Base-by-base conservation (phyloP, 2,113 vertebrate species). In the Pachyramphus minor region DNA sequence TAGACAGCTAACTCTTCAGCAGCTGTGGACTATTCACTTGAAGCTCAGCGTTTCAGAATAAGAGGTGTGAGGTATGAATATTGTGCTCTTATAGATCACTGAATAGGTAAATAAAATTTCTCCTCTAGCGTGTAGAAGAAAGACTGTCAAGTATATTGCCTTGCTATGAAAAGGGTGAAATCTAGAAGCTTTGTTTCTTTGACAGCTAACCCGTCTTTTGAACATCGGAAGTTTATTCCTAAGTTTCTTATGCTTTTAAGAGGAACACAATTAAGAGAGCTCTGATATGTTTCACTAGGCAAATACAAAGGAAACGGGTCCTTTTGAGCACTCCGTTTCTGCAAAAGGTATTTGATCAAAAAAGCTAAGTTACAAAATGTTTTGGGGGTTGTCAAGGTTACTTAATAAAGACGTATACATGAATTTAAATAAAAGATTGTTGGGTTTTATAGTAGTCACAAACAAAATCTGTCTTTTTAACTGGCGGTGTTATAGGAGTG, bases 271-370 rank as follows among this genome's bases (percentile, higher is more conserved):
- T 97, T 98, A 97, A 87, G 92, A 94, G 71, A 64, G 50, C 59
- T 82, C 45, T 97, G 96, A 97, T 97, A 97, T 96, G 95, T 98
- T 98, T 91, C 97, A 86, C 79, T 84, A 62, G 79, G 68, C 88
- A 97, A 93, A 95, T 93, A 97, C 85, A 95, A 53, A 96, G 78
- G 84, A 83, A 92, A 95, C 0, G 18, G 39, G 71, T 91, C 47
- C 69, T 95, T 95, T 73, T 95, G 78, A 97, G 82, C 33, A 66
- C 62, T 90, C 55, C 83, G 7, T 94, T 95, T 68, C 56, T 86
- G 28, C 86, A 81, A 91, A 91, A 91, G 45, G 35, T 93, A 90
- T 78, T 95, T 82, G 73, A 91, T 94, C 60, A 86, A 79, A 96
- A 87, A 92, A 73, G 77, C 93, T 86, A 68, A 85, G 91, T 95